These are phyloP conservation scores for Rhabdophis nuchalis DNA, from an alignment of 2,797 vertebrate genomes.

Conservation along the genomic window DNA sequence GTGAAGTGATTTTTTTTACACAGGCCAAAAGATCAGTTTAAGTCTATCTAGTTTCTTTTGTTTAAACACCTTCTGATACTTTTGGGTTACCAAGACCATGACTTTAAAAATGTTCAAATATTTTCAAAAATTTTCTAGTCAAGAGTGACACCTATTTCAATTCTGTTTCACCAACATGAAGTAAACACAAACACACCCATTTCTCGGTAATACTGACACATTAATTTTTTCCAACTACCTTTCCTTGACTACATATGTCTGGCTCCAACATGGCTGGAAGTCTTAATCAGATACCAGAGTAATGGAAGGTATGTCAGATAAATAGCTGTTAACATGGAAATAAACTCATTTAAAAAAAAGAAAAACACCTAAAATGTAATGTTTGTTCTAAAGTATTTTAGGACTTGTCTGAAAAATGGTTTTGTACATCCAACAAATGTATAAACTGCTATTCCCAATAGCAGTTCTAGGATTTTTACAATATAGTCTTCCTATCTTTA, in stretches of 20 bases:
- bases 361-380: conserved; percentile 61
- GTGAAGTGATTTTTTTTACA: not conserved
- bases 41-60: not conserved
- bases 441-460: conserved; percentile 65
- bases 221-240: conserved; percentile 72
- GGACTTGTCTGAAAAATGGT: conserved; percentile 72
- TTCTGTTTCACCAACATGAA: conserved; percentile 54
- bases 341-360: conserved; percentile 61
- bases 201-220: conserved; percentile 68
- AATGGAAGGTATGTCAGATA: conserved; percentile 69
- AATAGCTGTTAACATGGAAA: conserved; percentile 62
- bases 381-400: conserved; percentile 71
- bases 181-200: conserved; percentile 58
- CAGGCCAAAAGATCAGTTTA: not conserved
- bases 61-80: not conserved
- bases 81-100: not conserved
- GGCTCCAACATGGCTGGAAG: conserved; percentile 73
- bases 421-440: conserved; percentile 67
- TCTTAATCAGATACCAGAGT: conserved; percentile 73
- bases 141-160: conserved; percentile 50
- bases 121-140: conserved; percentile 53
- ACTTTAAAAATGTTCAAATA: conserved; percentile 34
- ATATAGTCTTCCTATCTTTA: conserved; percentile 55
- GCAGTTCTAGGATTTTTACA: conserved; percentile 51
- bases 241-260: conserved; percentile 66